Base-by-base conservation (phyloP, 2,888 invertebrate species). In the Drosophila percnosoma region DNA sequence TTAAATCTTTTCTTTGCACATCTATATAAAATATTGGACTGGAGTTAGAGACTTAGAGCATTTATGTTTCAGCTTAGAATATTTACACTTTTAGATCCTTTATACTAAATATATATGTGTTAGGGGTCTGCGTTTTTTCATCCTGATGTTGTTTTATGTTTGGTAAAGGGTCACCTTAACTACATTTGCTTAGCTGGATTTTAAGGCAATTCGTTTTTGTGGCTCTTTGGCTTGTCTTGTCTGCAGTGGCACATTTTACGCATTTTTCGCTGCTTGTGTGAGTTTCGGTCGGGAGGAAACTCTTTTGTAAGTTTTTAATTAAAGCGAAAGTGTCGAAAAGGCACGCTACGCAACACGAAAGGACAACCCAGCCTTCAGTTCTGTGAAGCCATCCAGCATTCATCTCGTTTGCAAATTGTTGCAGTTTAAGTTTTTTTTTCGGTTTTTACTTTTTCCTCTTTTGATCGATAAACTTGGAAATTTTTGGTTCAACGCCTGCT, bases 251-350 rank as follows among this genome's bases (percentile, higher is more conserved):
- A 88, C 78, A 88, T 86, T 86, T 86, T 82, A 80, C 80, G 81
- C 76, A 72, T 78, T 80, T 70, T 75, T 80, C 60, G 61, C 60
- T 55, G 45, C 27, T 73, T 51, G 40, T 54, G 53, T 42, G 55
- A 58, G 61, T 48, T 48, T 59, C 48, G 52, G 42, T 13, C 45
- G 55, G 52, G 51, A 42, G 73, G 62, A 52, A 71, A 68, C 54
- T 71, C 85, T 84, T 85, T 81, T 73, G 71, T 79, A 88, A 83
- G 88, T 88, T 86, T 86, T 86, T 88, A 86, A 88, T 86, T 86
- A 86, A 86, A 83, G 85, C 85, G 75, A 86, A 86, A 86, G 88
- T 88, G 85, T 85, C 78, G 83, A 85, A 75, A 81, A 81, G 83
- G 79, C 87, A 81, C 66, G 80, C 75, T 73, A 72, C 71, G 68